These are phyloP conservation scores for Drosophila basisetae DNA, from an alignment of 2,888 invertebrate genomes.

Conservation along the genomic window DNA sequence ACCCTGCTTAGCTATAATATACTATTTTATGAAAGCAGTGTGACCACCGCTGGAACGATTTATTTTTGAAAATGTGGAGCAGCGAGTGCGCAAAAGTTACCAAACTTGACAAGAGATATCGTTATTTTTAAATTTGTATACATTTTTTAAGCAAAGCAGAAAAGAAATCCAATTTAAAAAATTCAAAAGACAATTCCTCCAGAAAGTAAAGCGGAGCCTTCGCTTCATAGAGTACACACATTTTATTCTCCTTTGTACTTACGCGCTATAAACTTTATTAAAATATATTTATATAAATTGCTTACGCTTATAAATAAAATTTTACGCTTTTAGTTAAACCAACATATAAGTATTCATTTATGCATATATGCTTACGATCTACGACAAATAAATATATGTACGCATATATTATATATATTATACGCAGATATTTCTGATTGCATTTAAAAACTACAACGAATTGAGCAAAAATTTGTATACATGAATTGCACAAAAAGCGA, in stretches of 20 bases:
- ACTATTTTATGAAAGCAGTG: background rate
- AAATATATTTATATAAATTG: conserved; percentile 77
- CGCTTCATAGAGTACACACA: background rate
- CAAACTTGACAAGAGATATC: background rate
- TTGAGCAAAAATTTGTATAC: conserved; percentile 70
- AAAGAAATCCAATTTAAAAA: background rate
- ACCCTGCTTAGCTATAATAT: background rate
- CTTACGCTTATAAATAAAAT: conserved; percentile 70
- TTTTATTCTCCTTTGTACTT: conserved; percentile 37
- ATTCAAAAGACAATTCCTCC: background rate
- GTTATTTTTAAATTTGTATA: background rate
- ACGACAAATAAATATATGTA: conserved; percentile 69
- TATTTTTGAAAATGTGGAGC: conserved; percentile 1
- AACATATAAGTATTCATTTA: conserved; percentile 50
- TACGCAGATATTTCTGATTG: conserved; percentile 32
- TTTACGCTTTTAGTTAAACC: conserved; percentile 70
- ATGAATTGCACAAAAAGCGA: conserved; percentile 67
- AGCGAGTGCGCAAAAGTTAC: background rate
- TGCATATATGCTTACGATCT: conserved; percentile 49
- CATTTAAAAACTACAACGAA: conserved; percentile 61
- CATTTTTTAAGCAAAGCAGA: background rate
- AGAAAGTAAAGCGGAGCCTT: background rate
- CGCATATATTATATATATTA: conserved; percentile 33
- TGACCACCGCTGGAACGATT: background rate
- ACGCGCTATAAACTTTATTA: conserved; percentile 75